Conservation (phyloP, 2,888 invertebrate genomes). For the Noctua janthe region DNA sequence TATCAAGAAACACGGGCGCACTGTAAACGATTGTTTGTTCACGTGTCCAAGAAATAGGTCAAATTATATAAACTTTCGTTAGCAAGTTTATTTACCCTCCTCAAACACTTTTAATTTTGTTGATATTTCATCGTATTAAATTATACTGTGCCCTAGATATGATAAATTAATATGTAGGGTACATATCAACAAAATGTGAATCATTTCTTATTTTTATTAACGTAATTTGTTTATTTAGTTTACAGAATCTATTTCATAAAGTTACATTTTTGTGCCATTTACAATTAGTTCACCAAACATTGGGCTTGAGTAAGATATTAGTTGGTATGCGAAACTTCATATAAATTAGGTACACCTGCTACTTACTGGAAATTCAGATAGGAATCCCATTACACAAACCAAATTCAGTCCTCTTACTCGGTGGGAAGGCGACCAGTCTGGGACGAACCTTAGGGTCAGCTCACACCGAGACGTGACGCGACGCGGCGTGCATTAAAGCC, state of each 20-base stretch:
- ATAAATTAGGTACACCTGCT: not conserved
- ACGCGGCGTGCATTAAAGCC: no score
- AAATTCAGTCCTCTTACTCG: no score
- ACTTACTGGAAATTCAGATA: not conserved
- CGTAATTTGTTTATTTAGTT: not conserved
- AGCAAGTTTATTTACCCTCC: constrained; percentile 21
- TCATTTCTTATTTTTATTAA: not conserved
- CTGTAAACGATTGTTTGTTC: constrained; percentile 18
- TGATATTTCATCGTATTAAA: constrained; percentile 8
- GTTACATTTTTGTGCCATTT: not conserved
- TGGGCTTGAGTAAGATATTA: not conserved
- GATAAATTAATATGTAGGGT: not conserved
- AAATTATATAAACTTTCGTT: constrained; percentile 37
- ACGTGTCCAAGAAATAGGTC: constrained; percentile 42
- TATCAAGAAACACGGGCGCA: not conserved
- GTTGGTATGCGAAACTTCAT: not conserved
- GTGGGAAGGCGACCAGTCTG: no score
- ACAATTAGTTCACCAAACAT: not conserved
- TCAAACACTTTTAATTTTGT: constrained; percentile 5
- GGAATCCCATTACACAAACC: not conserved
- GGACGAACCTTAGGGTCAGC: no score
- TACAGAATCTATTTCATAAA: not conserved
- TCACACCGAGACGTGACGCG: no score
- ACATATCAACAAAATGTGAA: not conserved
- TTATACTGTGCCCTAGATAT: not conserved